These are phyloP conservation scores for Tromatobia lineatoria DNA, from an alignment of 2,888 invertebrate species.

Conservation along the genomic window DNA sequence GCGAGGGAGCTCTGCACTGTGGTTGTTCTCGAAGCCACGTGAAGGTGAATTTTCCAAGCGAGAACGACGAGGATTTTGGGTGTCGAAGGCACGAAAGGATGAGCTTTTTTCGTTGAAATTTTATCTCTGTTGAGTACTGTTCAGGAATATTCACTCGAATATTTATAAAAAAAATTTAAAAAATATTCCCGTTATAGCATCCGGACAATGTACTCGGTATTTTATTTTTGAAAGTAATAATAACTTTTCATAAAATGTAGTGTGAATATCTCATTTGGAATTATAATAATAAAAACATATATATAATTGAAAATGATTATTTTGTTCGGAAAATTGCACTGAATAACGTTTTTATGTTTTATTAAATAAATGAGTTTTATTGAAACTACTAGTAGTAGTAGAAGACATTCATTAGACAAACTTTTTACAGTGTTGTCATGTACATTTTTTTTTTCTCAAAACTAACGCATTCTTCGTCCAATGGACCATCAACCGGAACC, in stretches of 20 bases:
- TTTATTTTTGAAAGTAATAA: not conserved
- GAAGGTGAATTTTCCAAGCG: constrained; percentile 21
- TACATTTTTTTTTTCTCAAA: no score
- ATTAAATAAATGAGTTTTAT: not conserved
- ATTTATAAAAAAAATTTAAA: not conserved
- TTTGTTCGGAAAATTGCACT: not conserved
- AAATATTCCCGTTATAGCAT: not conserved
- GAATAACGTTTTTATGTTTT: not conserved
- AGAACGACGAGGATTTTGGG: constrained; percentile 24
- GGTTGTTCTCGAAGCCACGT: constrained; percentile 45
- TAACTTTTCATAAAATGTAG: not conserved
- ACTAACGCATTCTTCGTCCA: no score
- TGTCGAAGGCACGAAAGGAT: not conserved
- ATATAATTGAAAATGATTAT: not conserved
- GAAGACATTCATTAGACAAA: no score
- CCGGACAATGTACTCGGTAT: not conserved
- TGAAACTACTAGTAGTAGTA: not conserved
- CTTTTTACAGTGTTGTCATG: no score
- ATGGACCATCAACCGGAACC: no score
- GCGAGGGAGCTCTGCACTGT: constrained; percentile 59
- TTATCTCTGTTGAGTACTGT: not conserved
- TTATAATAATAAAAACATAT: not conserved
- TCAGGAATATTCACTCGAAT: not conserved
- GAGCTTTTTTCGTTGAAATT: not conserved
- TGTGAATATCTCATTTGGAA: no score